Percentiles rank a stretch among this genome's conserved stretches.
Evolutionary conservation across 2,888 invertebrate genomes (phyloP).

Genomic region (Phyllotreta striolata): DNA sequence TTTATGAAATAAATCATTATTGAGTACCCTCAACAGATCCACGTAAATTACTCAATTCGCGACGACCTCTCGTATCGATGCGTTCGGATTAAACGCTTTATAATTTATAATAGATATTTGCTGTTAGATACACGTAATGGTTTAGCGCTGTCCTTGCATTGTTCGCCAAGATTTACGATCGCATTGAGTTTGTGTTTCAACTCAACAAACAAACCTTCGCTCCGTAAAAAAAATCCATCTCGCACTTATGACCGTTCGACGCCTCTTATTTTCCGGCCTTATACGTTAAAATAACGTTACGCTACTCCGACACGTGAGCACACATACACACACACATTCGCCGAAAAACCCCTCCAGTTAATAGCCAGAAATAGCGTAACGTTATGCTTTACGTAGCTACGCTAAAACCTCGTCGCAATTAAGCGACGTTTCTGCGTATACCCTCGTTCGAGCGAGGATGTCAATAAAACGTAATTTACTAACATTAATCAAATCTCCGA

Average conservation of each 20-base stretch:
- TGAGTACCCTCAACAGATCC: not conserved
- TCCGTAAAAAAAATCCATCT: constrained; percentile 6
- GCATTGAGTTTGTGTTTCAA: constrained; percentile 12
- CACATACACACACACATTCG: too few relatives aligned
- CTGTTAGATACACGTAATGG: constrained; percentile 37
- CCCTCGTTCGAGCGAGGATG: too few relatives aligned
- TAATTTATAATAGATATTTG: constrained; percentile 40
- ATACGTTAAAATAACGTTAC: too few relatives aligned
- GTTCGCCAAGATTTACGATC: constrained; percentile 44
- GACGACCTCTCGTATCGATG: constrained; percentile 38
- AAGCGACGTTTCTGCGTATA: too few relatives aligned
- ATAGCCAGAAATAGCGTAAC: too few relatives aligned
- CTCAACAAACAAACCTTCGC: constrained; percentile 13
- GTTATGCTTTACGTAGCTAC: too few relatives aligned
- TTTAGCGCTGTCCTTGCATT: constrained; percentile 45
- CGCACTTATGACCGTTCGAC: constrained; percentile 9
- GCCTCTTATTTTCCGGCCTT: not conserved
- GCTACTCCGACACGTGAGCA: too few relatives aligned
- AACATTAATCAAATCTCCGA: constrained; percentile 22
- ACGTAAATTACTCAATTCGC: constrained; percentile 30
- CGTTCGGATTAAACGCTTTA: constrained; percentile 36
- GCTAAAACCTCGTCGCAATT: too few relatives aligned
- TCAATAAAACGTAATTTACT: constrained; percentile 19
- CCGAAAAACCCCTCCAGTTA: too few relatives aligned
- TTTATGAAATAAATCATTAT: constrained; percentile 1